These are phyloP conservation scores for Cyclina sinensis DNA, from an alignment of 1,140 invertebrate genomes.

Conservation along the genomic window DNA sequence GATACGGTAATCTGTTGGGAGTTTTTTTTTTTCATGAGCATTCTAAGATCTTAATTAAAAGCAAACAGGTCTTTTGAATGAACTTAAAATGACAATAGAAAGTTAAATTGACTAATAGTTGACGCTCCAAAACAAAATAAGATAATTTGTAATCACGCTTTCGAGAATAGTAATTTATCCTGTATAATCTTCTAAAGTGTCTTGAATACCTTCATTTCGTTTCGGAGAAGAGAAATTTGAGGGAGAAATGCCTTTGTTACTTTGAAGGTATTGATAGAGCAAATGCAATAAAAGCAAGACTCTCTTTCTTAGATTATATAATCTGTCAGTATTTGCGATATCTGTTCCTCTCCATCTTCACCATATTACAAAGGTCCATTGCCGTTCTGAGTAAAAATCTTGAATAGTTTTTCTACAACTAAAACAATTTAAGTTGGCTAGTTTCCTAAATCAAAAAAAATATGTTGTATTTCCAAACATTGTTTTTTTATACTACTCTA, in stretches of 20 bases:
- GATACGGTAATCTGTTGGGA: slow-evolving; percentile 1
- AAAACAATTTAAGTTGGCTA: no score
- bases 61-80: background rate
- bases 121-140: no score
- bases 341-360: background rate
- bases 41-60: background rate
- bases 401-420: no score
- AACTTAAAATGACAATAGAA: background rate
- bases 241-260: background rate
- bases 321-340: slow-evolving; percentile 14
- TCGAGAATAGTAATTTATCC: background rate
- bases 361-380: background rate
- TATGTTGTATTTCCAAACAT: no score
- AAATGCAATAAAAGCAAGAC: slow-evolving; percentile 20
- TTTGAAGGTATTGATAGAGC: background rate
- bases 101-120: background rate
- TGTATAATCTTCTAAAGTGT: background rate
- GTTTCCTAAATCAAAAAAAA: no score
- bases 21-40: slow-evolving; percentile 18
- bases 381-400: no score
- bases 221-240: slow-evolving; percentile 6
- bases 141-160: background rate
- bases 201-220: slow-evolving; percentile 26
- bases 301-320: slow-evolving; percentile 2
- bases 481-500: no score